Evolutionary conservation across 1,140 invertebrate species (phyloP).

Genomic region (Macrosteles quadrilineatus): DNA sequence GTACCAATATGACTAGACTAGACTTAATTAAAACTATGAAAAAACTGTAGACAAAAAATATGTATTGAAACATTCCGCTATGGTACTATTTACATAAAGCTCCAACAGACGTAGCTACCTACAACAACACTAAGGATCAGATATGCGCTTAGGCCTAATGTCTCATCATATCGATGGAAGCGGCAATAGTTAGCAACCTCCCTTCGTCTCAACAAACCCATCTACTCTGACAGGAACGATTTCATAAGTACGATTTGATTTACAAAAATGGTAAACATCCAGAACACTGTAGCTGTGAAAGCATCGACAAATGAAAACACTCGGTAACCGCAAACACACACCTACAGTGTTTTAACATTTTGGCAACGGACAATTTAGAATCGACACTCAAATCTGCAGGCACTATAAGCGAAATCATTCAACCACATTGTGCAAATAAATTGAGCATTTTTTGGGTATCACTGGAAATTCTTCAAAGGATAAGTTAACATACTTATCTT

Average conservation of each 20-base stretch:
- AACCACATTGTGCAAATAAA: not conserved
- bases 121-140: conserved; percentile 17
- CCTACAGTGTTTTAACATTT: not conserved
- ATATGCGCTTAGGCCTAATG: conserved; percentile 23
- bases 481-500: too few species aligned
- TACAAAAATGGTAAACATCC: conserved; percentile 5
- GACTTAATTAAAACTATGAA: conserved; percentile 24
- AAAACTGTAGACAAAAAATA: conserved; percentile 22
- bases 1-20: conserved; percentile 20
- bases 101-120: conserved; percentile 14
- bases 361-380: too few species aligned
- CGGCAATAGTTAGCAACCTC: not conserved
- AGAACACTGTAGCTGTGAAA: conserved; percentile 3
- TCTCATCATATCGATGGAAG: not conserved
- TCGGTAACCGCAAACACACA: not conserved
- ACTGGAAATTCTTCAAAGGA: too few species aligned
- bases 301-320: not conserved
- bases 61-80: conserved; percentile 19
- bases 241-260: not conserved
- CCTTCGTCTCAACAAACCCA: not conserved
- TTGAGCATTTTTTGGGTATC: not conserved
- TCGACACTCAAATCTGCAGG: not conserved
- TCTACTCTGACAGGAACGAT: not conserved
- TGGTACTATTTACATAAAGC: conserved; percentile 20
- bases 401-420: conserved; percentile 9